phyloP scores from a whole-genome alignment of 1,140 invertebrate species.

The Saccostrea glomerata region DNA sequence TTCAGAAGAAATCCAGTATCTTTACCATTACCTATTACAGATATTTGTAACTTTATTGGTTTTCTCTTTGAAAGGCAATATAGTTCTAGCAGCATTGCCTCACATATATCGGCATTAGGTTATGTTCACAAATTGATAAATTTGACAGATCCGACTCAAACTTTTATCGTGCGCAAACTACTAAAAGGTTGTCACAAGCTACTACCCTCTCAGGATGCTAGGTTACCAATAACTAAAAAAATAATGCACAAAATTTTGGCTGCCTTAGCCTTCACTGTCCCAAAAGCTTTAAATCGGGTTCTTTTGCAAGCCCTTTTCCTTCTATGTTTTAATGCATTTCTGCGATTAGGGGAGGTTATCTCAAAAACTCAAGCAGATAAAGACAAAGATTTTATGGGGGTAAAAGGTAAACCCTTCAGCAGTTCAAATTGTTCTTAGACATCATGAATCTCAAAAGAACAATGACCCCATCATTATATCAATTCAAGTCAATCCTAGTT shows the following conservation, averaged over 20 bases:
- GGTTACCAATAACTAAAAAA: constrained; percentile 46
- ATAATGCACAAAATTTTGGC: no score
- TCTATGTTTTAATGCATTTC: constrained; percentile 44
- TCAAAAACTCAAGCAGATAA: background rate
- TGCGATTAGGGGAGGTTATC: constrained; percentile 45
- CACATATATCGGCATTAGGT: no score
- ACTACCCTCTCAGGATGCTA: constrained; percentile 17
- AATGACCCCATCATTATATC: constrained; percentile 21
- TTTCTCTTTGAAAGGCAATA: constrained; percentile 12
- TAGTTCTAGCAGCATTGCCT: constrained; percentile 15
- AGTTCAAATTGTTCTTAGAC: background rate
- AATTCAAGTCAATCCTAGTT: background rate
- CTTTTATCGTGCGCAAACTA: no score
- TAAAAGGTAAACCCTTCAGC: background rate
- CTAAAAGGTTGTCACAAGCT: no score
- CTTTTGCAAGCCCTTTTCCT: constrained; percentile 38
- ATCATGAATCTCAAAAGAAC: constrained; percentile 15
- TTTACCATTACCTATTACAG: no score
- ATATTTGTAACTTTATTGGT: constrained; percentile 8
- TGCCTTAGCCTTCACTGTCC: no score
- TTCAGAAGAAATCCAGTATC: no score
- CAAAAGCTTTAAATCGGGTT: no score
- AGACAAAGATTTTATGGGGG: background rate
- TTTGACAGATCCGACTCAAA: no score
- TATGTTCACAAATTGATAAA: no score